These are phyloP conservation scores for Agapornis roseicollis DNA, from an alignment of 2,113 vertebrate genomes.

Conservation along the genomic window DNA sequence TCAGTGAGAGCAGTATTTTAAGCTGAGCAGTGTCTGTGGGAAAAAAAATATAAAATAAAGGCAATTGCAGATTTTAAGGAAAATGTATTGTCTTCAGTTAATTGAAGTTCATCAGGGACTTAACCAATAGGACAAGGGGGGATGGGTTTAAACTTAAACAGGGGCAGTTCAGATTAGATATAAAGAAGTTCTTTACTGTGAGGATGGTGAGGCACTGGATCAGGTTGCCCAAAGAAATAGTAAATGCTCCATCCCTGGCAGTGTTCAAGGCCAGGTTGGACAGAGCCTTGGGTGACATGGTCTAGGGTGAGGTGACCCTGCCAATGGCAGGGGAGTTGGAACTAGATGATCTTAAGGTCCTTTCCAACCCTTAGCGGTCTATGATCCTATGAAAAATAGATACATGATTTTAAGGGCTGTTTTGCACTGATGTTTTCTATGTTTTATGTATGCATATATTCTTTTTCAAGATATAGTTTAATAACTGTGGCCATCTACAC, in stretches of 20 bases:
- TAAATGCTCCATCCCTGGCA: not conserved
- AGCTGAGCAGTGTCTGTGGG: not conserved
- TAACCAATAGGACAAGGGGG: not conserved
- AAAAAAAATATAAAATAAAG: not conserved
- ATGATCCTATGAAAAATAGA: not conserved
- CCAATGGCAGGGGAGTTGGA: not conserved
- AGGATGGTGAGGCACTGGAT: not conserved
- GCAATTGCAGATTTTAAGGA: not conserved
- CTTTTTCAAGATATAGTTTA: not conserved
- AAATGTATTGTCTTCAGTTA: not conserved
- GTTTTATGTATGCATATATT: not conserved
- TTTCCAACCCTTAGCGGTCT: not conserved
- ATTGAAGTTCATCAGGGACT: not conserved
- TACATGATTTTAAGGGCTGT: not conserved
- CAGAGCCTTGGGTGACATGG: not conserved
- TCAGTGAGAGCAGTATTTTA: not conserved
- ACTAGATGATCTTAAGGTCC: not conserved
- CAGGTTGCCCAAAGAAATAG: not conserved
- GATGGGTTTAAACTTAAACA: not conserved
- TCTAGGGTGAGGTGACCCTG: not conserved
- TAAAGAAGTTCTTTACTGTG: not conserved
- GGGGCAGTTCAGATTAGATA: not conserved
- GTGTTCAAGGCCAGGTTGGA: not conserved
- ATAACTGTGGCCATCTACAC: not conserved
- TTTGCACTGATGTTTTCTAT: constrained; percentile 14